Conservation (phyloP, 2,113 vertebrate species). For the Rhinolophus ferrumequinum region DNA sequence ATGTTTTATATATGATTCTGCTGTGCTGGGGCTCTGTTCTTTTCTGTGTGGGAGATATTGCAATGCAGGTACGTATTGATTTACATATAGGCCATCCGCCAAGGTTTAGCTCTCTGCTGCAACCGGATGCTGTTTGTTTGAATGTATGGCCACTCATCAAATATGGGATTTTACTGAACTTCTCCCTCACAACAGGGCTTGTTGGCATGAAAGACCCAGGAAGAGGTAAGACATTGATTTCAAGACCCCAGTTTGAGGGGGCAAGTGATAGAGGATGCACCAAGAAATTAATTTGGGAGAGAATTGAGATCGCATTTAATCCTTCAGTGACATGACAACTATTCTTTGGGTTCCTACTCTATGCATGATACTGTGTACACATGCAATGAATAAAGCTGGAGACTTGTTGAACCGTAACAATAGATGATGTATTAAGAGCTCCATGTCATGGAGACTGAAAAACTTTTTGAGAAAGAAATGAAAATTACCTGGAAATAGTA, state of each 20-base stretch:
- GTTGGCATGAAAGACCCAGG: background rate
- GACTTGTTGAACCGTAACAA: background rate
- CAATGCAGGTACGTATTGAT: background rate
- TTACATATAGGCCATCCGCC: background rate
- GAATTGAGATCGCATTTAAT: background rate
- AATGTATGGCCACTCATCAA: background rate
- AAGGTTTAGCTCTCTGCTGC: background rate
- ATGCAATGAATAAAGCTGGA: background rate
- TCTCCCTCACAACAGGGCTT: background rate
- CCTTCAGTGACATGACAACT: background rate
- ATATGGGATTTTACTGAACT: background rate
- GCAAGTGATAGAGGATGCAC: background rate
- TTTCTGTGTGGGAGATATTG: background rate
- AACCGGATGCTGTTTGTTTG: background rate
- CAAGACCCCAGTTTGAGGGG: background rate
- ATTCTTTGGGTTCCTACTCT: background rate
- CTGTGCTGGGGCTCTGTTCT: background rate
- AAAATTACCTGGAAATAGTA: background rate
- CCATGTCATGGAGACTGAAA: background rate
- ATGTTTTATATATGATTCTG: no score
- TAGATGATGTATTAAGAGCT: background rate
- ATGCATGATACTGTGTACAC: background rate
- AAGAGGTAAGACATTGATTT: background rate
- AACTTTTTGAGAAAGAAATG: background rate
- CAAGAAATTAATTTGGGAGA: background rate